A percentile compares a stretch with the other conserved stretches of the same genome.
phyloP scores from a whole-genome alignment of 2,113 vertebrate genomes.

The Lipophrys pholis region DNA sequence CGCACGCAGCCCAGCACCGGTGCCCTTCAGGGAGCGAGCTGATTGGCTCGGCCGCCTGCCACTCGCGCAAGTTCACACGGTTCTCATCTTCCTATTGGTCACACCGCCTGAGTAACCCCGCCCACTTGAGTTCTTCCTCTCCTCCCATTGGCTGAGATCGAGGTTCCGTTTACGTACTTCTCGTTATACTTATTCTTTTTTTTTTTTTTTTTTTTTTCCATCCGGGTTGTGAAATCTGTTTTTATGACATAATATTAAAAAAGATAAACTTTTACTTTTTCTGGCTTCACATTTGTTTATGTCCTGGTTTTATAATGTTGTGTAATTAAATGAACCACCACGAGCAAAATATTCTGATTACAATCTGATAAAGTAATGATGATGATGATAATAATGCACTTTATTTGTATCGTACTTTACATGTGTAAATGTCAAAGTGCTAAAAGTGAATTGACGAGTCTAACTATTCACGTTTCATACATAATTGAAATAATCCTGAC shows the following conservation, averaged over 20 bases:
- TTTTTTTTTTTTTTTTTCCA: background rate
- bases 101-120: background rate
- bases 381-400: no score
- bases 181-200: no score
- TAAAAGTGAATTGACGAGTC: no score
- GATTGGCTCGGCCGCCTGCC: conserved; percentile 69
- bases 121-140: background rate
- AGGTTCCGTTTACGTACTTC: conserved; percentile 50
- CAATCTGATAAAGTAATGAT: no score
- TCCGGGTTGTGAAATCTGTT: conserved; percentile 45
- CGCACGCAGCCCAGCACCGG: conserved; percentile 20
- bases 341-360: no score
- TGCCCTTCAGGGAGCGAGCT: background rate
- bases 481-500: no score
- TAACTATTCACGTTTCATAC: no score
- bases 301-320: no score
- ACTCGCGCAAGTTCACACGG: conserved; percentile 36
- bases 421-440: no score
- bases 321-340: no score
- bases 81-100: conserved; percentile 55
- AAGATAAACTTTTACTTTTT: conserved; percentile 3
- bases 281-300: no score
- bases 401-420: no score
- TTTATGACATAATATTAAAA: conserved; percentile 23
- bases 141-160: conserved; percentile 59